Conservation (phyloP, 2,113 vertebrate genomes). For the Zosterops pallidus region DNA sequence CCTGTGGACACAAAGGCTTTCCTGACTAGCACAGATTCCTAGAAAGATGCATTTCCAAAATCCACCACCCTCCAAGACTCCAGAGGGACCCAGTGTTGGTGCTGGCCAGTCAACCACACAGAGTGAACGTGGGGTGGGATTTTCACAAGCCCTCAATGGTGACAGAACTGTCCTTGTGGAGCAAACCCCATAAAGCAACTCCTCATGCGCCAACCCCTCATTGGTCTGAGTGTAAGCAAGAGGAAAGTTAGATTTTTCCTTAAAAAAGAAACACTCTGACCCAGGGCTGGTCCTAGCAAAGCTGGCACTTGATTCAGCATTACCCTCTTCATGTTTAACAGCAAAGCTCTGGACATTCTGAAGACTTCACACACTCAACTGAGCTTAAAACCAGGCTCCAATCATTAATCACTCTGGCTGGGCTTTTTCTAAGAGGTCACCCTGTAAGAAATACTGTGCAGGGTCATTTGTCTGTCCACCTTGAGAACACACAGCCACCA, state of each 20-base stretch:
- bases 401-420: neutral
- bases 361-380: neutral
- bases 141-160: neutral
- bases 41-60: neutral
- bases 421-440: neutral
- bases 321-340: rapidly evolving
- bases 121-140: neutral
- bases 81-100: rapidly evolving
- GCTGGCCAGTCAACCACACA: neutral
- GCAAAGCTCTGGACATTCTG: neutral
- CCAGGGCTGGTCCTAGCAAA: neutral
- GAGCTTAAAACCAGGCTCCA: neutral
- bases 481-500: neutral
- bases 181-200: neutral
- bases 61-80: neutral
- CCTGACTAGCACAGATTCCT: neutral
- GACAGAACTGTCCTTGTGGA: neutral
- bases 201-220: neutral
- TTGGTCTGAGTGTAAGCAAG: rapidly evolving
- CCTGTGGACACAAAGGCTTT: neutral
- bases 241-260: neutral
- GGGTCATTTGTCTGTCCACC: neutral
- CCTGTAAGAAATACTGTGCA: rapidly evolving
- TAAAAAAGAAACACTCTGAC: neutral
- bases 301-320: neutral